Percentiles rank a stretch among this genome's conserved stretches.
phyloP scores from a whole-genome alignment of 2,113 vertebrate genomes.

The Gymnarchus niloticus region DNA sequence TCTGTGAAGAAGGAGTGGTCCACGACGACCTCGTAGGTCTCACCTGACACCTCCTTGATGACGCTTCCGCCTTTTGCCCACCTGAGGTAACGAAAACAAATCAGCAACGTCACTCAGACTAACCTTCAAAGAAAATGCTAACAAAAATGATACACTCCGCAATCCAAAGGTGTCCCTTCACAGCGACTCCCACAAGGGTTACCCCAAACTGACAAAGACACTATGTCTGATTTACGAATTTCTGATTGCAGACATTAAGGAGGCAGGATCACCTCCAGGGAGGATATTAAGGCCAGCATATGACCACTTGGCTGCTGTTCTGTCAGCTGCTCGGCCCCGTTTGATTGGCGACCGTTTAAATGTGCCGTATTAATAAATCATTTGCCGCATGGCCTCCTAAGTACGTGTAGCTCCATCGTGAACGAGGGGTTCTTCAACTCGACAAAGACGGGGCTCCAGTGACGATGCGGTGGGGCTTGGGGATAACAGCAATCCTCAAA shows the following conservation, averaged over 20 bases:
- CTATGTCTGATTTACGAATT: neutral
- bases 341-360: neutral
- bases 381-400: neutral
- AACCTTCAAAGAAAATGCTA: too few species aligned
- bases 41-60: conserved; percentile 85
- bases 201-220: neutral
- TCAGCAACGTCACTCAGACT: neutral
- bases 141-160: neutral
- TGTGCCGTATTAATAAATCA: neutral
- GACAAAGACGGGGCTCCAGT: neutral
- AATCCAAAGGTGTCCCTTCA: neutral
- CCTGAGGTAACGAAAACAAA: conserved; percentile 39
- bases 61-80: conserved; percentile 92
- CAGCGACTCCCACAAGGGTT: neutral
- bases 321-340: neutral
- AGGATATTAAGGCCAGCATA: neutral
- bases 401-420: neutral
- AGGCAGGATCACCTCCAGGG: neutral
- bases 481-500: neutral
- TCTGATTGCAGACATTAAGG: neutral
- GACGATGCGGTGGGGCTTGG: neutral
- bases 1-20: conserved; percentile 94
- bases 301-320: neutral
- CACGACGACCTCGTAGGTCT: conserved; percentile 84
- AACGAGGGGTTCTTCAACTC: neutral